A percentile compares a stretch with the other conserved stretches of the same genome.
These are phyloP conservation scores for Ctenomys sociabilis DNA, from an alignment of 2,113 vertebrate genomes.

Conservation along the genomic window DNA sequence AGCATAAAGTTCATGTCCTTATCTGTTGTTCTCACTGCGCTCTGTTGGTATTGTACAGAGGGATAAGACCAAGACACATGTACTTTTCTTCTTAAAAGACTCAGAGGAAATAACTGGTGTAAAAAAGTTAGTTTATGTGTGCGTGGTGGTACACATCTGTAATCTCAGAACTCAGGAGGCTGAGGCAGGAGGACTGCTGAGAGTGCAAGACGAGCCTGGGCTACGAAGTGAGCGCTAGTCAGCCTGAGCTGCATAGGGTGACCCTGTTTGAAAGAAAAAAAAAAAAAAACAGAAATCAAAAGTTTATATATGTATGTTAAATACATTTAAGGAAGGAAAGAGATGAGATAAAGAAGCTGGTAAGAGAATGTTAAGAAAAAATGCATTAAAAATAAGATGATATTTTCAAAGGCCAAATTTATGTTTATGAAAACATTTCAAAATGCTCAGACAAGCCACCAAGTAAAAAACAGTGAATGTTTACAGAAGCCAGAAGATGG, in stretches of 20 bases:
- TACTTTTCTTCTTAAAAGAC: neutral
- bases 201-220: no score
- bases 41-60: neutral
- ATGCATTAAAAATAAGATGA: neutral
- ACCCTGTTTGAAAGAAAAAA: no score
- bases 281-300: neutral
- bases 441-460: neutral
- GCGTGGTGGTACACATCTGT: no score
- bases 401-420: neutral
- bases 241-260: no score
- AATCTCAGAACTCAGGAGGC: no score
- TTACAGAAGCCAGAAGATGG: neutral
- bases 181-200: no score
- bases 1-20: neutral
- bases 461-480: neutral
- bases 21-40: conserved; percentile 1
- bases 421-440: neutral
- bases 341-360: neutral
- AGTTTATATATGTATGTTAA: neutral
- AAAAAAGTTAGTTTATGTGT: neutral
- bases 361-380: neutral
- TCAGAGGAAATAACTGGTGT: neutral
- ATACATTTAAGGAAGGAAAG: neutral
- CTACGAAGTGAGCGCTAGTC: no score
- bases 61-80: neutral